These are phyloP conservation scores for Odocoileus hemionus DNA, from an alignment of 2,113 vertebrate species.

Conservation along the genomic window DNA sequence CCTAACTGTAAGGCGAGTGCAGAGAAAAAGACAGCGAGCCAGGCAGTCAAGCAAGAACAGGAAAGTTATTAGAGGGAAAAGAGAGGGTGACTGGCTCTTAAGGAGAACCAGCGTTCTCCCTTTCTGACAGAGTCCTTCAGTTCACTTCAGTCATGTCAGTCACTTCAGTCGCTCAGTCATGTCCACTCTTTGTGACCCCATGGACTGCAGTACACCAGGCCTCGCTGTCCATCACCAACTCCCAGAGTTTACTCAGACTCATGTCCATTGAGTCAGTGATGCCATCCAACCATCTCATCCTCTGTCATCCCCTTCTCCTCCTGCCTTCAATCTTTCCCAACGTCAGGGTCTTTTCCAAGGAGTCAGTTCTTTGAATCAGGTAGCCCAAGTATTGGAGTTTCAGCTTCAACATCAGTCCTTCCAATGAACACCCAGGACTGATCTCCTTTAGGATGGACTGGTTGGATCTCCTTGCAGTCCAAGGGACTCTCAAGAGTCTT, in stretches of 20 bases:
- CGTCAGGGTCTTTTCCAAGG: neutral
- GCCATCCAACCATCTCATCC: neutral
- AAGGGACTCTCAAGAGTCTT: neutral
- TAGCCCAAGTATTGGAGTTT: neutral
- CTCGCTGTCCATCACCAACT: neutral
- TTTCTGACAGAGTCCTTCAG: neutral
- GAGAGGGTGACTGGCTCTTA: neutral
- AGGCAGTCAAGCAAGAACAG: neutral
- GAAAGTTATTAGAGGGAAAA: neutral
- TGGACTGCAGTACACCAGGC: neutral
- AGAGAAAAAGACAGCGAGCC: neutral
- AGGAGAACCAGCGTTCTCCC: neutral
- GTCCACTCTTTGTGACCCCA: neutral
- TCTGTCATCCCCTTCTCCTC: neutral
- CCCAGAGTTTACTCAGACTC: neutral
- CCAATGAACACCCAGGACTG: neutral
- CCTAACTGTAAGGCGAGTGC: neutral
- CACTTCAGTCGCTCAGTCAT: neutral
- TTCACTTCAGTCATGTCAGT: neutral
- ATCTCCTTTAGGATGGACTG: neutral
- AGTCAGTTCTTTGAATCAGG: neutral
- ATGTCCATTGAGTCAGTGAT: neutral
- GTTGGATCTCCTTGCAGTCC: neutral
- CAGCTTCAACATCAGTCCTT: neutral
- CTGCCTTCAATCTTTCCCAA: neutral